Evolutionary conservation across 2,888 invertebrate species (phyloP).

Genomic region (Erannis defoliaria): DNA sequence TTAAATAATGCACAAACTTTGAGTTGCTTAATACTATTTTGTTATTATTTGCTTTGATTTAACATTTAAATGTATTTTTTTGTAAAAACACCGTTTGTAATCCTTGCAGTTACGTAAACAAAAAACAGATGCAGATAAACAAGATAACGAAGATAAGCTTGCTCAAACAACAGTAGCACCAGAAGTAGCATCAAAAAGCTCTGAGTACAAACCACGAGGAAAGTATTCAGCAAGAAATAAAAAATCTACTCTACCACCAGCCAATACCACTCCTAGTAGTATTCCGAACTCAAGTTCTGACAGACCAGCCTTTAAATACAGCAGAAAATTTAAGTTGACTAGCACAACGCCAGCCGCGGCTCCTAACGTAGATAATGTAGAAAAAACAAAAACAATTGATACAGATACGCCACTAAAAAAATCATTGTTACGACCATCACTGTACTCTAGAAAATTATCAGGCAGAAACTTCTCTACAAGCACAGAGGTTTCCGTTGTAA

Average conservation of each 20-base stretch:
- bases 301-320: conserved; percentile 68
- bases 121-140: conserved; percentile 55
- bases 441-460: conserved; percentile 65
- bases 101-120: conserved; percentile 71
- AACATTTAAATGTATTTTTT: background rate
- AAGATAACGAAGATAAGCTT: conserved; percentile 50
- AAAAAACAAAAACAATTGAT: conserved; percentile 59
- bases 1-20: too few relatives aligned
- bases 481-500: conserved; percentile 51
- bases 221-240: conserved; percentile 65
- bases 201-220: conserved; percentile 66
- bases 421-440: conserved; percentile 62
- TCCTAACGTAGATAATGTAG: conserved; percentile 53
- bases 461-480: conserved; percentile 51
- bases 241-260: conserved; percentile 60
- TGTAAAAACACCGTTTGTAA: background rate
- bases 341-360: conserved; percentile 62
- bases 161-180: conserved; percentile 49
- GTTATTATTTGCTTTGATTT: background rate
- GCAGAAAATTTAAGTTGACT: conserved; percentile 71
- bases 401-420: conserved; percentile 61
- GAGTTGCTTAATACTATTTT: background rate
- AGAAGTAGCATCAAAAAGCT: conserved; percentile 52
- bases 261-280: conserved; percentile 48
- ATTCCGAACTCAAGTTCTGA: conserved; percentile 52